Conservation (phyloP, 2,888 invertebrate species). For the Caenorhabditis panamensis region DNA sequence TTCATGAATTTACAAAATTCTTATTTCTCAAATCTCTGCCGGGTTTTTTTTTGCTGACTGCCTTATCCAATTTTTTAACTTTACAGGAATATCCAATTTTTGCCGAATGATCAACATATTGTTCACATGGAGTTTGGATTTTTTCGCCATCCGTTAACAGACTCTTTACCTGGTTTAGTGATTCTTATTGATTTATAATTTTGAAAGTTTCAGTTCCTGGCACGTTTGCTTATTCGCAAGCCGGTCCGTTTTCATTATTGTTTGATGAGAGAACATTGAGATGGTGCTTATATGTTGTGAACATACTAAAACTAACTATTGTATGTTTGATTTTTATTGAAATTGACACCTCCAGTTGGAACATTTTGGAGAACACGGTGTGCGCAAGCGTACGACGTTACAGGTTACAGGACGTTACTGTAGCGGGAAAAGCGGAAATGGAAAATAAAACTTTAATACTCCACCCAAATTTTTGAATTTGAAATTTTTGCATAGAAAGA, state of each 20-base stretch:
- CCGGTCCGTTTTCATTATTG: slow-evolving; percentile 91
- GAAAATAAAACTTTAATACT: too few relatives aligned
- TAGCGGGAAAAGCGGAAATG: too few relatives aligned
- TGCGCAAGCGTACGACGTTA: too few relatives aligned
- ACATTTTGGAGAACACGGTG: too few relatives aligned
- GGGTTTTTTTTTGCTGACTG: too few relatives aligned
- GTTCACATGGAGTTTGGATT: background rate
- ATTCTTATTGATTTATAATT: background rate
- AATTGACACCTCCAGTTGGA: too few relatives aligned
- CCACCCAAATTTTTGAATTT: too few relatives aligned
- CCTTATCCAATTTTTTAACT: too few relatives aligned
- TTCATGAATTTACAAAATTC: slow-evolving; percentile 82
- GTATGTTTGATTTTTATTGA: slow-evolving; percentile 40
- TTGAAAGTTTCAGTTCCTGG: slow-evolving; percentile 87
- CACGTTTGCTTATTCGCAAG: slow-evolving; percentile 92
- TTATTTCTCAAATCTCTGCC: background rate
- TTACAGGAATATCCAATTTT: slow-evolving; percentile 71
- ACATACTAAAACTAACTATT: slow-evolving; percentile 88
- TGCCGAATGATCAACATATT: slow-evolving; percentile 90
- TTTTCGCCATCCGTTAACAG: slow-evolving; percentile 19
- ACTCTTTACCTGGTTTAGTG: slow-evolving; percentile 16
- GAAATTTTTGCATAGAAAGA: too few relatives aligned
- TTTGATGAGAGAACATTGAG: slow-evolving; percentile 92
- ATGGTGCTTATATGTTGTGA: slow-evolving; percentile 94
- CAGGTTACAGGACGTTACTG: too few relatives aligned